Evolutionary conservation across 1,140 invertebrate genomes (phyloP).

Genomic region (Caerostris extrusa): DNA sequence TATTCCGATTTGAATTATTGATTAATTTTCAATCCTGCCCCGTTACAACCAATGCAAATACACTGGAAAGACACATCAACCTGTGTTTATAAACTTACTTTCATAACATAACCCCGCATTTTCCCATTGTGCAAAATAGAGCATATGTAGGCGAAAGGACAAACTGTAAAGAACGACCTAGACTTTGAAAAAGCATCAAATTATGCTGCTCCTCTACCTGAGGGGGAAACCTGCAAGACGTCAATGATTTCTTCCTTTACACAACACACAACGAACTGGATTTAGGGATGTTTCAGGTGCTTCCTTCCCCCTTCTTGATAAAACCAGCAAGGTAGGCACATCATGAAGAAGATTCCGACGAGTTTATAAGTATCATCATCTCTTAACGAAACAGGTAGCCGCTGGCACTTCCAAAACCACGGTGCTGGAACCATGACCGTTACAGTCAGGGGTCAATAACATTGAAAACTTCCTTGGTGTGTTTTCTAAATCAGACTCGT

Average conservation of each 20-base stretch:
- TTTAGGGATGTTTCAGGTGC: neutral
- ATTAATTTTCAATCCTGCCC: too few species aligned
- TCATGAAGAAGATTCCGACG: neutral
- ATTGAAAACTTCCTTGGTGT: slow-evolving; percentile 45
- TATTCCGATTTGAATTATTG: too few species aligned
- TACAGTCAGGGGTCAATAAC: slow-evolving; percentile 72
- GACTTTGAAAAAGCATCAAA: slow-evolving; percentile 10
- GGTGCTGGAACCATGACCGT: slow-evolving; percentile 66
- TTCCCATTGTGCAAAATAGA: neutral
- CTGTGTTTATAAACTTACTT: slow-evolving; percentile 5
- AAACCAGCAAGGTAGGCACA: slow-evolving; percentile 19
- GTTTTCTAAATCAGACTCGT: slow-evolving; percentile 49
- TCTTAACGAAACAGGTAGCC: slow-evolving; percentile 39
- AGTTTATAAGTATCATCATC: neutral
- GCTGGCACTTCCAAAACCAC: slow-evolving; percentile 43
- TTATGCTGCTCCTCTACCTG: neutral
- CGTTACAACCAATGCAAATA: too few species aligned
- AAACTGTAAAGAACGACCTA: slow-evolving; percentile 5
- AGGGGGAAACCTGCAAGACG: neutral
- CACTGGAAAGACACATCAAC: neutral
- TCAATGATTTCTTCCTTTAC: neutral
- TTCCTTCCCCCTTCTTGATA: neutral
- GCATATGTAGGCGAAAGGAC: slow-evolving; percentile 9
- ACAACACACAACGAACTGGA: neutral
- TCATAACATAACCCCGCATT: neutral